phyloP scores from a whole-genome alignment of 2,113 vertebrate species.

The Barbus barbus region DNA sequence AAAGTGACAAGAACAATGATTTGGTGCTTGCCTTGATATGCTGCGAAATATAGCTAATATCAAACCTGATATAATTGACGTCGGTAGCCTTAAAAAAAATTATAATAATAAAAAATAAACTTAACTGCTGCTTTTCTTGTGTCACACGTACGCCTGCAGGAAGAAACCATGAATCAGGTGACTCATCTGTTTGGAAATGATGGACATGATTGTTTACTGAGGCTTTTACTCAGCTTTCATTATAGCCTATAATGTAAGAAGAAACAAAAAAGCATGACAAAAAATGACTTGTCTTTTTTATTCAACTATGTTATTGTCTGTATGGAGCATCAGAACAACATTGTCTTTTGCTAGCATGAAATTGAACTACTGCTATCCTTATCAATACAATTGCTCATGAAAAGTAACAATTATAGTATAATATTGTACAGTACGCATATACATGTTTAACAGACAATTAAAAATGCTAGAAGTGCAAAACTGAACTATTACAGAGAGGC shows the following conservation, averaged over 20 bases:
- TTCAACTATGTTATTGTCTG: conserved; percentile 4
- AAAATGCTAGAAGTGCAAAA: not conserved
- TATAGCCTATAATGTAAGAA: not conserved
- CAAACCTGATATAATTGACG: no score
- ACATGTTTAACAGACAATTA: conserved; percentile 14
- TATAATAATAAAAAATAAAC: no score
- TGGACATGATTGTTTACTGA: not conserved
- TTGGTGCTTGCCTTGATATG: no score
- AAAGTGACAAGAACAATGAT: no score
- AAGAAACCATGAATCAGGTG: not conserved
- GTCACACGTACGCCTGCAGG: no score
- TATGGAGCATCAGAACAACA: not conserved
- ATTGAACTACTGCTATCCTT: not conserved
- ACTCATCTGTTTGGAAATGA: not conserved
- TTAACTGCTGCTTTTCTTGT: no score
- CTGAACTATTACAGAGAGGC: not conserved
- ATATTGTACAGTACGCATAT: conserved; percentile 8
- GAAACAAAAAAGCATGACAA: not conserved
- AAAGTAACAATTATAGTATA: conserved; percentile 3
- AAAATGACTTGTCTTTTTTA: not conserved
- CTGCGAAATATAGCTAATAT: no score
- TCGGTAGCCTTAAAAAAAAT: no score
- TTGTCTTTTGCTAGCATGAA: not conserved
- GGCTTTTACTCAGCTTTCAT: not conserved
- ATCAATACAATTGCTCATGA: not conserved